These are phyloP conservation scores for Pluvialis apricaria DNA, from an alignment of 2,113 vertebrate species.

Conservation along the genomic window DNA sequence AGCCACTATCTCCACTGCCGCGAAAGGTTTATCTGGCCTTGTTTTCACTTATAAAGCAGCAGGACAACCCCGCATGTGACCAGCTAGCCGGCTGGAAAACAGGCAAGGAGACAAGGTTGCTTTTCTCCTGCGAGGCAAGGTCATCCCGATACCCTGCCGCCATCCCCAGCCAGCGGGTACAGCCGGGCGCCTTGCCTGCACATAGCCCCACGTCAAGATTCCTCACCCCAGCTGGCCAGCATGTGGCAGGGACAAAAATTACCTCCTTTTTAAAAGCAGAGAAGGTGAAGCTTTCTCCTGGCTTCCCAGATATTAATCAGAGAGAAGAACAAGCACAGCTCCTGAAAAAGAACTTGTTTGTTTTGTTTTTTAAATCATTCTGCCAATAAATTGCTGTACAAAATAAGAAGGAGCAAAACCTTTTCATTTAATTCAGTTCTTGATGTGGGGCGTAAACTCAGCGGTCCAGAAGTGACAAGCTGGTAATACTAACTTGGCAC, in stretches of 20 bases:
- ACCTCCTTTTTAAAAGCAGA: neutral
- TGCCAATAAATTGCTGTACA: neutral
- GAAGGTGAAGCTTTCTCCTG: neutral
- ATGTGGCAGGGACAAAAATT: neutral
- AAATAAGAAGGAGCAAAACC: neutral
- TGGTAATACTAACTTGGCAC: neutral
- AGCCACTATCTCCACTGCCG: neutral
- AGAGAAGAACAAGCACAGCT: neutral
- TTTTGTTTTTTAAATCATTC: neutral
- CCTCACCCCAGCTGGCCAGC: accelerated
- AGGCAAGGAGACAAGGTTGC: neutral
- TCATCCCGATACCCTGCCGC: neutral
- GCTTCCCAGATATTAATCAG: neutral
- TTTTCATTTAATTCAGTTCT: neutral
- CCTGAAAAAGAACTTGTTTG: neutral
- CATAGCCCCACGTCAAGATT: accelerated
- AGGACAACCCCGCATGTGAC: neutral
- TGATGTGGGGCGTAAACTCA: neutral
- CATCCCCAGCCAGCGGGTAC: neutral
- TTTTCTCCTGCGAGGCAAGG: neutral
- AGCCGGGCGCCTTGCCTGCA: neutral
- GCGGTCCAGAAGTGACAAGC: neutral
- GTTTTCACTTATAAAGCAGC: neutral
- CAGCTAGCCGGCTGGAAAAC: neutral
- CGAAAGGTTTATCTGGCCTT: neutral